Conservation (phyloP, 53 echinoderm and acorn worm species). For the Paracentrotus lividus region DNA sequence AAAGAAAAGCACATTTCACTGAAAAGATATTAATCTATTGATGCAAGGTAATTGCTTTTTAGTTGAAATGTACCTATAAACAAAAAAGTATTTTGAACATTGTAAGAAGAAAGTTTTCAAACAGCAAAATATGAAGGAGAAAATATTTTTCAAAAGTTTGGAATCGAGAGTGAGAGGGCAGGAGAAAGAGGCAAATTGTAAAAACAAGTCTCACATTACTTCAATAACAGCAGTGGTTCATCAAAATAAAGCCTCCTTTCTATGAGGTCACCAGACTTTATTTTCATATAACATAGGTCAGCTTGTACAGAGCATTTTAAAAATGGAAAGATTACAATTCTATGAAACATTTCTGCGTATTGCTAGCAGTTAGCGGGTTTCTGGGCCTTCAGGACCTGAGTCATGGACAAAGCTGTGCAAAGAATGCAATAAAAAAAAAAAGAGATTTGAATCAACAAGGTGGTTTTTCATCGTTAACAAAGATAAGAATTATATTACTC, state of each 20-base stretch:
- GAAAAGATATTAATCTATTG: too few species aligned
- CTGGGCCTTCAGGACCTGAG: not conserved
- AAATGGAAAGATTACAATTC: slow-evolving; percentile 1
- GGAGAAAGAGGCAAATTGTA: not conserved
- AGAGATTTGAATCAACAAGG: slow-evolving; percentile 3
- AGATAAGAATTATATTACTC: not conserved
- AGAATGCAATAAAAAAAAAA: not conserved
- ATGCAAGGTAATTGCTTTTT: too few species aligned
- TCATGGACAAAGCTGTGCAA: not conserved
- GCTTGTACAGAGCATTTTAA: not conserved
- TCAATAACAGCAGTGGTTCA: not conserved
- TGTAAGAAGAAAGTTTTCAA: too few species aligned
- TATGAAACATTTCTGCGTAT: not conserved
- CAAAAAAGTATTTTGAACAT: too few species aligned
- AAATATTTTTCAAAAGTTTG: not conserved
- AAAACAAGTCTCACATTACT: slow-evolving; percentile 28
- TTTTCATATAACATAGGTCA: not conserved
- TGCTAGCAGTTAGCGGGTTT: not conserved
- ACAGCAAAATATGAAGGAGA: not conserved
- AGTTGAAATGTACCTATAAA: too few species aligned
- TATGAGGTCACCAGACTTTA: not conserved
- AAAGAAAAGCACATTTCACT: too few species aligned
- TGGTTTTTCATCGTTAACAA: not conserved
- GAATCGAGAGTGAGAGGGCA: slow-evolving; percentile 11
- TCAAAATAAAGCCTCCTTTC: not conserved